A percentile compares a stretch with the other conserved stretches of the same genome.
Evolutionary conservation across 2,888 invertebrate species (phyloP).

Genomic region (Barypeithes pellucidus): DNA sequence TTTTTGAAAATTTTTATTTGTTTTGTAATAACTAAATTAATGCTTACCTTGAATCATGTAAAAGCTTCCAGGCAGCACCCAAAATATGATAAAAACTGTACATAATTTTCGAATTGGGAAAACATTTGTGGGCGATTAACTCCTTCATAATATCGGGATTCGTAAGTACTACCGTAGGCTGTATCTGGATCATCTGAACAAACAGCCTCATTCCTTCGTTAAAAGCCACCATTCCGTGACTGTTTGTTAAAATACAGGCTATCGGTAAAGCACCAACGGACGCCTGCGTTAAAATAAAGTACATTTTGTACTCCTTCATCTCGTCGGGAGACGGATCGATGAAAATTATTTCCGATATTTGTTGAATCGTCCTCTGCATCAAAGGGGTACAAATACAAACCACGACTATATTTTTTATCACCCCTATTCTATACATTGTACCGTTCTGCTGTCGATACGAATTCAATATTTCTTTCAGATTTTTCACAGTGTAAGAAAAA

Average conservation of each 20-base stretch:
- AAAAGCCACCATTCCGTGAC: slow-evolving; percentile 41
- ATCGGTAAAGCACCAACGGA: slow-evolving; percentile 53
- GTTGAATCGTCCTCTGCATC: slow-evolving; percentile 53
- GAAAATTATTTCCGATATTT: slow-evolving; percentile 51
- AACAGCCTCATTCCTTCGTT: slow-evolving; percentile 42
- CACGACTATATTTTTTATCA: slow-evolving; percentile 41
- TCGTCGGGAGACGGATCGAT: slow-evolving; percentile 53
- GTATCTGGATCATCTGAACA: slow-evolving; percentile 38
- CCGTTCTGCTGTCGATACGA: slow-evolving; percentile 41
- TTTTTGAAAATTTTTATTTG: too few species aligned
- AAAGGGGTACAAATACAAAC: slow-evolving; percentile 51
- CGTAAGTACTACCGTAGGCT: slow-evolving; percentile 37
- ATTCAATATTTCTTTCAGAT: slow-evolving; percentile 47
- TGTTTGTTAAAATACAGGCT: slow-evolving; percentile 54
- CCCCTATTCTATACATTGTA: slow-evolving; percentile 63
- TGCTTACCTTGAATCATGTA: slow-evolving; percentile 36
- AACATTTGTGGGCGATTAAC: slow-evolving; percentile 26
- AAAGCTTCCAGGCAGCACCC: slow-evolving; percentile 38
- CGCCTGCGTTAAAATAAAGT: slow-evolving; percentile 54
- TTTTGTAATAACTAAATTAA: not conserved
- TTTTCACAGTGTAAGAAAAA: slow-evolving; percentile 32
- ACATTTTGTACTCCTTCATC: slow-evolving; percentile 53
- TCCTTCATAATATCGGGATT: slow-evolving; percentile 38
- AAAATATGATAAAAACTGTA: slow-evolving; percentile 42
- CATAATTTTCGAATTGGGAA: slow-evolving; percentile 40